A percentile compares a stretch with the other conserved stretches of the same genome.
phyloP scores from a whole-genome alignment of 2,113 vertebrate genomes.

The Daphoenositta chrysoptera region DNA sequence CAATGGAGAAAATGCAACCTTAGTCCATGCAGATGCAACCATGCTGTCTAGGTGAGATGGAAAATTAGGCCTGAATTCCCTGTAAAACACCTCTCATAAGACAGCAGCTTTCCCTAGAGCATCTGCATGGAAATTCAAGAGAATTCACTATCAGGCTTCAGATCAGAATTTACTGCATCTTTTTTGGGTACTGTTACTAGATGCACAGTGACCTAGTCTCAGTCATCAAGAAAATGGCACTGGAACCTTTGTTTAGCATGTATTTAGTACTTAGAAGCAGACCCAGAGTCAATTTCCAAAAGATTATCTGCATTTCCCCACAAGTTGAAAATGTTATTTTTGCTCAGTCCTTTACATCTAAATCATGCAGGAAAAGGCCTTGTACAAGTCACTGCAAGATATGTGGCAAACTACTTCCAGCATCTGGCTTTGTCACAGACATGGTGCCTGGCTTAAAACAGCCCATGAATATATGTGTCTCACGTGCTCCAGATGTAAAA shows the following conservation, averaged over 20 bases:
- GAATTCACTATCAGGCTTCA: background rate
- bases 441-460: background rate
- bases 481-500: background rate
- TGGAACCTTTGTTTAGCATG: rapidly evolving
- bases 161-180: background rate
- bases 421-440: background rate
- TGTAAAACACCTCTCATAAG: background rate
- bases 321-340: background rate
- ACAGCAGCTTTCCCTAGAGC: background rate
- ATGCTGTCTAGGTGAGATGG: background rate
- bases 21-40: background rate
- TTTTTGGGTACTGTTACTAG: background rate
- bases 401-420: background rate
- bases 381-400: background rate
- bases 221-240: background rate
- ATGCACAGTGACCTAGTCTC: background rate
- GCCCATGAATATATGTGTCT: rapidly evolving
- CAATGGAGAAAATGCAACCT: background rate
- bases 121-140: background rate
- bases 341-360: background rate
- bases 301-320: background rate
- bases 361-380: background rate
- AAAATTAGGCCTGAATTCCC: background rate
- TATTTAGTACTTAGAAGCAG: background rate
- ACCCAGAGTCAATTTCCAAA: background rate